Base-by-base conservation (phyloP, 2,113 vertebrate genomes). In the Saccopteryx bilineata region DNA sequence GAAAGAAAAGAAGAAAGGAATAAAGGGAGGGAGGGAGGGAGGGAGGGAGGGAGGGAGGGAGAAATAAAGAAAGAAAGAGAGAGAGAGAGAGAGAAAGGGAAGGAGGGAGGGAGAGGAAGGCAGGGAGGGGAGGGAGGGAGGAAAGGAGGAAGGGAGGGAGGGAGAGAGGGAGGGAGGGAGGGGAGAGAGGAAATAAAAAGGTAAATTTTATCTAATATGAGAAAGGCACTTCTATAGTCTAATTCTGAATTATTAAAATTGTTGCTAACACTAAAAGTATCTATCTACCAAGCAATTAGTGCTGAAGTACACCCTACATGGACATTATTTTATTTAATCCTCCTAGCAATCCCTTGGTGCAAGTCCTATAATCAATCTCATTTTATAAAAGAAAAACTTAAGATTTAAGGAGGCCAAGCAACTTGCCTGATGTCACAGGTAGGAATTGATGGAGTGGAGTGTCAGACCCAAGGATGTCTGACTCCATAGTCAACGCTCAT, bases 331-430 rank as follows among this genome's bases (percentile, higher is more conserved):
- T 46, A 74, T 92, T 86, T 89, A 82, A 52, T 60, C 24, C 46
- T 92, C 39, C 76, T 33, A 74, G 58, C 14, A 78, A 7, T 26
- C 13, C 21, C 69, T 54, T 31, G 33, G 1, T 5, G 1, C 5
- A 76, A 39, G 8, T 54, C 14, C 50, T 78, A 31, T 68, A 61
- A 80, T 85, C 54, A 94, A 91, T 23, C 58, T 84, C 69, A 93
- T 48, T 58, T 87, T 78, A 68, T 31, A 72, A 26, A 78, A 39
- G 4, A 79, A 68, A 90, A 91, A 19, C 2, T 5, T 17, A 33
- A 48, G 9, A 15, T 7, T 69, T 66, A 69, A 4, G 26, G 26
- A 90, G 9, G 7, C 14, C 46, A 82, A 85, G 9, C 31, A 81
- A 85, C 50, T 63, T 91, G 1, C 15, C 56, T 90, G 33, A 91